Percentiles rank a stretch among this genome's conserved stretches.
phyloP scores from a whole-genome alignment of 2,113 vertebrate genomes.

The Guaruba guarouba region DNA sequence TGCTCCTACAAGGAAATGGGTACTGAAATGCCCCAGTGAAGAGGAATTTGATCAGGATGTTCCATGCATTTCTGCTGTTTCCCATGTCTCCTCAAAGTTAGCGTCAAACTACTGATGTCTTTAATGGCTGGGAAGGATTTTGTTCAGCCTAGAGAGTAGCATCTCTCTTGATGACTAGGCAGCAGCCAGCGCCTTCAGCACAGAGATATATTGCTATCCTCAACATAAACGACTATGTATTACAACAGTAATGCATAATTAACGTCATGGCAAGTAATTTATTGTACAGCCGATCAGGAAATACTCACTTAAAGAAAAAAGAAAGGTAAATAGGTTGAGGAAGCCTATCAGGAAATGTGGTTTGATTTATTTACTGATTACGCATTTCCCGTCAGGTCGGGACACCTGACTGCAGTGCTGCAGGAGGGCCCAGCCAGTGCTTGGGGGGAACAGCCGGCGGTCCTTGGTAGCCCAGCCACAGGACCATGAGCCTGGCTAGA shows the following conservation, averaged over 20 bases:
- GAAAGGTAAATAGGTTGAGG: neutral
- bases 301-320: neutral
- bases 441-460: fast-evolving
- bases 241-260: constrained; percentile 40
- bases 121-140: neutral
- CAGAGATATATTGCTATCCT: neutral
- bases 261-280: neutral
- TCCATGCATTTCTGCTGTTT: neutral
- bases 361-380: neutral
- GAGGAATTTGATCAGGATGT: neutral
- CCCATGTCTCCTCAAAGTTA: neutral
- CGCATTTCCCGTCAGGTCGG: neutral
- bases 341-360: neutral
- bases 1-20: neutral
- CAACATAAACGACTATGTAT: neutral
- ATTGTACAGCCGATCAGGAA: neutral
- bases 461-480: neutral
- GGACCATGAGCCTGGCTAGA: neutral
- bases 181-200: neutral
- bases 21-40: neutral
- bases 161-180: neutral
- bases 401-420: neutral
- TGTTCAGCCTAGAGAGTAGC: neutral
- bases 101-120: neutral
- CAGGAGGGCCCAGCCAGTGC: neutral